Conservation (phyloP, 2,888 invertebrate genomes). For the Drosophila neoperkinsi region DNA sequence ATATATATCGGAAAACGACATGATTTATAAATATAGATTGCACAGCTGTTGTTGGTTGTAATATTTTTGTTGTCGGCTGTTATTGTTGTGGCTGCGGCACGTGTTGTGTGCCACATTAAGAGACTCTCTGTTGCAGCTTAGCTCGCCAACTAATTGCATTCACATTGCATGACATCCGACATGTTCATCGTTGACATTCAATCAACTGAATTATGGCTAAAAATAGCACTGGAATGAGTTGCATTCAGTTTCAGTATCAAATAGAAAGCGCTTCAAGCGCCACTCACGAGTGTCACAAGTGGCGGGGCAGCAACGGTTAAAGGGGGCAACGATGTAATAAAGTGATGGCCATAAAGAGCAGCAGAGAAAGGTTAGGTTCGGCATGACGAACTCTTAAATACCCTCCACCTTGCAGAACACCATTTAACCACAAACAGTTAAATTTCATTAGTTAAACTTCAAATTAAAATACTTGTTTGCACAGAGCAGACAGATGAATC, state of each 20-base stretch:
- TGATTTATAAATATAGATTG: neutral
- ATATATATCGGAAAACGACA: neutral
- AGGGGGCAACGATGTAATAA: neutral
- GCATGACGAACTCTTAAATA: neutral
- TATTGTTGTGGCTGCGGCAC: slow-evolving; percentile 16
- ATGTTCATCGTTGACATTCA: slow-evolving; percentile 48
- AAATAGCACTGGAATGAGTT: slow-evolving; percentile 37
- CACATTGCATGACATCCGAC: slow-evolving; percentile 51
- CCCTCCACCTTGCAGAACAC: neutral
- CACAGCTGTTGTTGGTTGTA: neutral
- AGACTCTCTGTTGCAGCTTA: slow-evolving; percentile 28
- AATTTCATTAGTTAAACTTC: neutral
- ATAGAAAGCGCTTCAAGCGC: neutral
- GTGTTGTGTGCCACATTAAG: slow-evolving; percentile 40
- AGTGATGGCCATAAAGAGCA: neutral
- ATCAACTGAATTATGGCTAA: slow-evolving; percentile 41
- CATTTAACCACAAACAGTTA: neutral
- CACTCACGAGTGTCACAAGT: neutral
- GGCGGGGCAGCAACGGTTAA: neutral
- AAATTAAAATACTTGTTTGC: too few relatives aligned
- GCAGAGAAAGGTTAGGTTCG: neutral
- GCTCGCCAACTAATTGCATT: slow-evolving; percentile 48
- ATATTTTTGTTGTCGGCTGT: neutral
- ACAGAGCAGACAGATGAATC: neutral
- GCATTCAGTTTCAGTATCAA: slow-evolving; percentile 6